Evolutionary conservation across 1,140 invertebrate species (phyloP).

Genomic region (Lordiphosa stackelbergi): DNA sequence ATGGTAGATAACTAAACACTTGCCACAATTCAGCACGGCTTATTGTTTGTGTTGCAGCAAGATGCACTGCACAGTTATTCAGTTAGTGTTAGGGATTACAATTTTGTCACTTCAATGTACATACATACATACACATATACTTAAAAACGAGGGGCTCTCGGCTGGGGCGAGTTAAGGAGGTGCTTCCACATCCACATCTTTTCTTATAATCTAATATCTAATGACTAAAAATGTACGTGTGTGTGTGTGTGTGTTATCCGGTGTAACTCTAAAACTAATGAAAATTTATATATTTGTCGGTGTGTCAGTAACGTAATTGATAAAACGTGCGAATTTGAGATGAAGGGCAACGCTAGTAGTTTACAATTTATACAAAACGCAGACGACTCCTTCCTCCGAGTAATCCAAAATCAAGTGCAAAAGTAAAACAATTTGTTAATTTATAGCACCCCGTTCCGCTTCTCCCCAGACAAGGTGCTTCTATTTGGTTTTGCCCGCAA

Average conservation of each 20-base stretch:
- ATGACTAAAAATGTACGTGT: slow-evolving; percentile 51
- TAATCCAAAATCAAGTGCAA: slow-evolving; percentile 24
- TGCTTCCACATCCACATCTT: not conserved
- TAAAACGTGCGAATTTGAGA: slow-evolving; percentile 27
- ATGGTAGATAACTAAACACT: slow-evolving; percentile 61
- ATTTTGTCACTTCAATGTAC: slow-evolving; percentile 39
- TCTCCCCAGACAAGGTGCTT: slow-evolving; percentile 22
- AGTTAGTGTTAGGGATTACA: slow-evolving; percentile 27
- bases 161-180: not conserved
- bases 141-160: slow-evolving; percentile 20
- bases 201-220: slow-evolving; percentile 49
- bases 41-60: slow-evolving; percentile 45
- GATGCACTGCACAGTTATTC: slow-evolving; percentile 49
- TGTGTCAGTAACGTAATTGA: slow-evolving; percentile 22
- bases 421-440: slow-evolving; percentile 43
- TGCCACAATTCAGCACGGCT: slow-evolving; percentile 50
- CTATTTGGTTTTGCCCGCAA: slow-evolving; percentile 62
- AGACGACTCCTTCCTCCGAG: slow-evolving; percentile 8
- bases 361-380: slow-evolving; percentile 48
- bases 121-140: slow-evolving; percentile 45
- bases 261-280: slow-evolving; percentile 50
- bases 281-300: slow-evolving; percentile 23
- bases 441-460: slow-evolving; percentile 24
- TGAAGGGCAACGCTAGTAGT: slow-evolving; percentile 26
- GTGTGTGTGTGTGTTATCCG: slow-evolving; percentile 12